Base-by-base conservation (phyloP, 2,888 invertebrate species). In the Pterostichus madidus region DNA sequence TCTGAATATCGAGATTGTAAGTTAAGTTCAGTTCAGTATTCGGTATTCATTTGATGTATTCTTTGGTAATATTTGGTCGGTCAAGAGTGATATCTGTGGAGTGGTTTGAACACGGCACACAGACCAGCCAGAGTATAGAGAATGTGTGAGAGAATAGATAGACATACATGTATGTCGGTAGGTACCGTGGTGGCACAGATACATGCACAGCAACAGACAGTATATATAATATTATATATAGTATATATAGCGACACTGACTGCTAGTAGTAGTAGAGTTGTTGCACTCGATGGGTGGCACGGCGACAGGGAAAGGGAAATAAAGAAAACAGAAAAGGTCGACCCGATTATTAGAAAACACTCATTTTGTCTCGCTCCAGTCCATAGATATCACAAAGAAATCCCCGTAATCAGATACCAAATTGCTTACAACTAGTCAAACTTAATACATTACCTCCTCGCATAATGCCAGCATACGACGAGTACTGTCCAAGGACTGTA, bases 401-500 rank as follows among this genome's bases (percentile, higher is more conserved):
- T 80, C 75, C 76, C 83, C 83, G 80, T 79, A 46, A 73, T 71
- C 73, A 83, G 79, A 83, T 79, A 79, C 79, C 79, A 79, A 83
- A 79, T 79, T 78, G 79, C 78, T 83, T 83, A 79, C 79, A 83
- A 78, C 78, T 78, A 71, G 44, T 46, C 56, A 61, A 78, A 53
- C 32, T 52, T 64, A 75, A 83, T 83, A 83, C 83, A 83, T 94
- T 92, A 96, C 96, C 96, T 97, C 97, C 91, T 97, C 97, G 90
- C 97, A 97, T 91, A 97, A 93, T 87, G 94, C 93, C 92, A 97
- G 93, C 97, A 97, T 97, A 87, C 97, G 96, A 89, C 97, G 93
- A 85, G 97, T 97, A 88, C 96, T 96, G 90, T 97, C 97, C 93
- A 97, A 90, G 77, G 97, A 97, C 97, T 96, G 93, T 89, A 95